Evolutionary conservation across 1,140 invertebrate genomes (phyloP), one percentile per base, ranked within the genome.

Genomic region (Zaprionus ornatus): DNA sequence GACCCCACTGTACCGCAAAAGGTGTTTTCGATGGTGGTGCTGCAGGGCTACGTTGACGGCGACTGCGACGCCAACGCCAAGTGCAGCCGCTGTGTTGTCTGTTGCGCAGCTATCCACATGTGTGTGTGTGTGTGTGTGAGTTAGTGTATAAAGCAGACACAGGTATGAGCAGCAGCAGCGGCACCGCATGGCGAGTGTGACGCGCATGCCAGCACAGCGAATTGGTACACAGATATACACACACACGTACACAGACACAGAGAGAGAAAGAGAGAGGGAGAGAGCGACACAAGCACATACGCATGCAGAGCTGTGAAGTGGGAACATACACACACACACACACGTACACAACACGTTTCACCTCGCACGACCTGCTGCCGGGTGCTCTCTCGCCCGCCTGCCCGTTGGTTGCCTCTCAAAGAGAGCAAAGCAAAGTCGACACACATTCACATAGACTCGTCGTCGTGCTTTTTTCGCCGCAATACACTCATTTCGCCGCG

Each of bases 311-410:
- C 29, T 9, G 29, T 32, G 9, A 29, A 29, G 29, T 29, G 29
- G 29, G 29, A 29, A 29, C 9, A 29, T 29, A 9, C 29, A 32
- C 9, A 32, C 29, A 29, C 29, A 56, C n/a, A 42, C 48, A 75
- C 12, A 67, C 19, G 19, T 10, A 50, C 19, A 5, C 45, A 21
- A 50, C 48, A 42, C 55, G 67, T 80, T 80, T 84, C 82, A 84
- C 81, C 82, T 83, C 82, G 35, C 50, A 67, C 81, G 81, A 83
- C 81, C 81, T 83, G 76, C 80, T 57, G 66, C 57, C 37, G 13
- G 35, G 54, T 3, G 19, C 23, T 55, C 17, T 54, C 35, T 25
- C 6, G 27, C 27, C 4, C 27, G 12, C 27, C 54, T 40, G 32
- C 37, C 52, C 63, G 63, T 65, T 56, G 63, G 63, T 65, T 35